A percentile compares a stretch with the other conserved stretches of the same genome.
Conservation (phyloP, 2,888 invertebrate genomes). For the Glomeris marginata region DNA sequence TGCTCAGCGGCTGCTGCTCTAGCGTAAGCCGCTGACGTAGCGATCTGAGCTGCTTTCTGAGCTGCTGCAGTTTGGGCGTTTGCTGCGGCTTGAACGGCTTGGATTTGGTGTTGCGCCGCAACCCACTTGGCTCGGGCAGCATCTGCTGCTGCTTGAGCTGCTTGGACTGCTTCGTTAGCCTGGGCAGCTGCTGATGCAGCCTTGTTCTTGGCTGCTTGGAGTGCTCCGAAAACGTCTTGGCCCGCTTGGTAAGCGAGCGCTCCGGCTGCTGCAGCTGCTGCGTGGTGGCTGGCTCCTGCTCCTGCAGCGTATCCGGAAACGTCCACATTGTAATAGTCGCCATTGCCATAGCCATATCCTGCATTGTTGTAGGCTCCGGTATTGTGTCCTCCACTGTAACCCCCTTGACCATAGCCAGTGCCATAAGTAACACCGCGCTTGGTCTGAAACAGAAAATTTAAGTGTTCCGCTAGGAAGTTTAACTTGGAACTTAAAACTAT, state of each 20-base stretch:
- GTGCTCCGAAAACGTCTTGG: constrained; percentile 6
- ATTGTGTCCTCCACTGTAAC: too few species aligned
- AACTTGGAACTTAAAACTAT: too few species aligned
- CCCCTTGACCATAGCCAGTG: too few species aligned
- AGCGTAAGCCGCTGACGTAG: constrained; percentile 4
- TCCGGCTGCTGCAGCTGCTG: constrained; percentile 8
- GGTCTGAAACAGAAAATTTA: too few species aligned
- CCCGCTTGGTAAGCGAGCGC: constrained; percentile 5
- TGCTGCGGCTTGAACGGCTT: constrained; percentile 5
- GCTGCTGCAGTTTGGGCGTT: constrained; percentile 6
- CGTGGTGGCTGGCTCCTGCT: constrained; percentile 3
- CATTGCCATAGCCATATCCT: too few species aligned
- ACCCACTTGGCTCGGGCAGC: constrained; percentile 6
- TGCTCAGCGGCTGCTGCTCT: constrained; percentile 1
- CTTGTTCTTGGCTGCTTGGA: constrained; percentile 2
- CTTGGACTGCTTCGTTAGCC: constrained; percentile 7
- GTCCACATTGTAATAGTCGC: too few species aligned
- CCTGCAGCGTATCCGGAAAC: background rate
- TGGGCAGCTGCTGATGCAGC: constrained; percentile 7
- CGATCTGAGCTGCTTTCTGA: constrained; percentile 1
- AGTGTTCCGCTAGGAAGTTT: too few species aligned
- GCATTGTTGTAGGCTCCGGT: too few species aligned
- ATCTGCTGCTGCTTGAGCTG: constrained; percentile 10
- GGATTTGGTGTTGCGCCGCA: constrained; percentile 8
- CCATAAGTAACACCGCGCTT: too few species aligned